Percentiles rank a stretch among this genome's conserved stretches.
phyloP scores from a whole-genome alignment of 2,113 vertebrate species.

The Antechinus flavipes region DNA sequence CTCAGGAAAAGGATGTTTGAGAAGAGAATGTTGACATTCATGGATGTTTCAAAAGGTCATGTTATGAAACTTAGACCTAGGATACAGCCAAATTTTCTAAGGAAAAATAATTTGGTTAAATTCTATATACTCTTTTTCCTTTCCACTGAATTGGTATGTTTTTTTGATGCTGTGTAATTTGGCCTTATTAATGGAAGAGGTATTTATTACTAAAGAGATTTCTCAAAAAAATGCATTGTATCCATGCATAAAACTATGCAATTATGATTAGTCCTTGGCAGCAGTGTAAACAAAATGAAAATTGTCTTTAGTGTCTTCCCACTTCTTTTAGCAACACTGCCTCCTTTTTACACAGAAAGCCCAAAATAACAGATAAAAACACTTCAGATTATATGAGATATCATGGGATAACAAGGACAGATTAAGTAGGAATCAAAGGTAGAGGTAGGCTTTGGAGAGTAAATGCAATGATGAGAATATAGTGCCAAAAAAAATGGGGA shows the following conservation, averaged over 20 bases:
- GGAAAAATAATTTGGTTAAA: neutral
- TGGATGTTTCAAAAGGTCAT: neutral
- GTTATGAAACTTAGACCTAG: constrained; percentile 16
- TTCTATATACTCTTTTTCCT: neutral
- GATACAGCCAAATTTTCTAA: neutral
- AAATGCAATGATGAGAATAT: neutral
- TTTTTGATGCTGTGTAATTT: neutral
- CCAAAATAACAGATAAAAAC: constrained; percentile 16
- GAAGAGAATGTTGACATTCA: neutral
- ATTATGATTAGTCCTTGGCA: neutral
- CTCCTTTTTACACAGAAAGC: neutral
- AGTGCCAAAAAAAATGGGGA: neutral
- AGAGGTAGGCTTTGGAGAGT: neutral
- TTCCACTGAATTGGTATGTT: neutral
- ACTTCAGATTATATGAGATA: neutral
- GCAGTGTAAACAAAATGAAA: neutral
- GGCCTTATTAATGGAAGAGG: constrained; percentile 7
- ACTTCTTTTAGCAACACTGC: constrained; percentile 26
- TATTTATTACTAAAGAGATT: neutral
- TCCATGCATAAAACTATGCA: neutral
- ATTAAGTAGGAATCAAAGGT: neutral
- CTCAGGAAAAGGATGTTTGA: neutral
- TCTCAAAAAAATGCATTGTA: neutral
- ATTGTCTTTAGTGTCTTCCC: neutral
- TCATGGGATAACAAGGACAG: neutral